Base-by-base conservation (phyloP, 92 coral and sea anemone species). In the Zoanthus sociatus region DNA sequence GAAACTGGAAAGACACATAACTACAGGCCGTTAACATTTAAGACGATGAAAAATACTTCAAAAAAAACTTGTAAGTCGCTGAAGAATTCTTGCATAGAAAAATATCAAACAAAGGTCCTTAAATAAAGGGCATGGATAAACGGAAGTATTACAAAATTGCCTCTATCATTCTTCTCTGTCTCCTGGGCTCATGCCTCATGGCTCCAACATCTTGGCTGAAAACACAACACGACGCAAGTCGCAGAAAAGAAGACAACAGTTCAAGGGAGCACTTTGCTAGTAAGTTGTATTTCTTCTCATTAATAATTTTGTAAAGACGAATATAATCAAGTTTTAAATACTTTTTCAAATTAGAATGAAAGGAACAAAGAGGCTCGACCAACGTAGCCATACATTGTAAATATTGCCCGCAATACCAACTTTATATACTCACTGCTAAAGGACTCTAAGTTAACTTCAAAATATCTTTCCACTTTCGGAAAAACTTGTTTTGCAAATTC, bases 121-220 rank as follows among this genome's bases (percentile, higher is more conserved):
- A n/a, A 6, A 32, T 13, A 16, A 53, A n/a, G n/a, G 72, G 46
- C 70, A 78, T 78, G 83, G 17, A 7, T 32, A 66, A 42, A 78
- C 18, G 55, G 63, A 32, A 33, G 20, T 78, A 78, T 69, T 55
- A 32, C 55, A 78, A 60, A 33, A 56, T 32, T 9, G 55, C 83
- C 31, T 16, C 58, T 56, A 26, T 26, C 26, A 33, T 78, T 9
- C 37, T 78, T 11, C 72, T 20, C 46, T 53, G 60, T 3, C 63
- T 78, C 50, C n/a, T 78, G 42, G 58, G 71, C 31, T 54, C 83
- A 31, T 78, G 83, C 83, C 51, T 78, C 32, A 78, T 70, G 61
- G 83, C 83, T 58, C 83, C 83, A n/a, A 78, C 83, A 14, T 37
- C 16, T 14, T 13, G n/a, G 6, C 83, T 51, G 20, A 56, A 42